Conservation (phyloP, 2,113 vertebrate species). For the Seriola dumerili region DNA sequence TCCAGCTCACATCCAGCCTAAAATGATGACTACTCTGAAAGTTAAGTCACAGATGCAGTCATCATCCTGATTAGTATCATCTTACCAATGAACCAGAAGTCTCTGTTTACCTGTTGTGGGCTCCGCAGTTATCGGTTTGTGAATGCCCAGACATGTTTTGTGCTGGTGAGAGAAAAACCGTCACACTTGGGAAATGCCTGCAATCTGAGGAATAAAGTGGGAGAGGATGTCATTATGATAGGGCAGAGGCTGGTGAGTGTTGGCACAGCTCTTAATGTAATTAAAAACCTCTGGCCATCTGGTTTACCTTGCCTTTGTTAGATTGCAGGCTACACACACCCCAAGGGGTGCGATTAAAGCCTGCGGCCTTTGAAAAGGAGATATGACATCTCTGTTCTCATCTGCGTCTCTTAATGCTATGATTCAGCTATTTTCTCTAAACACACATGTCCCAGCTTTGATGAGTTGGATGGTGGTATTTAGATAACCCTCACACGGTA, state of each 20-base stretch:
- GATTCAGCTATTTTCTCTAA: constrained; percentile 31
- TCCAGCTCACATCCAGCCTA: neutral
- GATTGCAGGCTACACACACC: constrained; percentile 9
- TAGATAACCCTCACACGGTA: constrained; percentile 48
- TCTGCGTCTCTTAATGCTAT: constrained; percentile 9
- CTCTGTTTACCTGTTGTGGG: constrained; percentile 26
- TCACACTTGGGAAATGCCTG: constrained; percentile 74
- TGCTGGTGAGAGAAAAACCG: constrained; percentile 33
- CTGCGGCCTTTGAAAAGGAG: constrained; percentile 1
- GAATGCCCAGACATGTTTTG: constrained; percentile 66
- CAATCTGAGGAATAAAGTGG: constrained; percentile 70
- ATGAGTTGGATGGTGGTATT: constrained; percentile 47
- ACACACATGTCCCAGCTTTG: constrained; percentile 26
- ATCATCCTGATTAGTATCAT: constrained; percentile 24
- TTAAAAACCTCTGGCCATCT: constrained; percentile 57
- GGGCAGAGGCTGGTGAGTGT: constrained; percentile 58
- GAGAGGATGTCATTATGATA: constrained; percentile 64
- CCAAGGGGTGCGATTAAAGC: neutral
- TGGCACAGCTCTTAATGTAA: constrained; percentile 49
- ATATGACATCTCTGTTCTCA: constrained; percentile 10
- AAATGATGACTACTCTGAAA: neutral
- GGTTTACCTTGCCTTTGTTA: constrained; percentile 55
- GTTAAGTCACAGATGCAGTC: neutral
- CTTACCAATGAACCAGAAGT: constrained; percentile 29
- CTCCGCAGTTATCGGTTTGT: constrained; percentile 31